Conservation (phyloP, 1,140 invertebrate species). For the Aphaenogaster floridana region DNA sequence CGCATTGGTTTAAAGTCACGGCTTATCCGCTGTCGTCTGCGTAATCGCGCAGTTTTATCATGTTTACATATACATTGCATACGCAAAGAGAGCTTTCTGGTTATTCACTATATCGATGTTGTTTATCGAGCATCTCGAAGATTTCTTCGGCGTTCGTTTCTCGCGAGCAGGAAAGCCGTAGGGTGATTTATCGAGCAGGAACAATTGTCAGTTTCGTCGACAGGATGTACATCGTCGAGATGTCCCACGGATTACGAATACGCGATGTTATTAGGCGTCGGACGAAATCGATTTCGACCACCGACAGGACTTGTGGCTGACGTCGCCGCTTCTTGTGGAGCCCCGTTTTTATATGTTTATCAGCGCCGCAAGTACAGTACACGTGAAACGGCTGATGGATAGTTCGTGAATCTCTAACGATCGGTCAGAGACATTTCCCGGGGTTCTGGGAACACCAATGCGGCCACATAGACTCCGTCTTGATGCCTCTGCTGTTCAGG, state of each 20-base stretch:
- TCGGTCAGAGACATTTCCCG: slow-evolving; percentile 89
- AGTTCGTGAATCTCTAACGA: slow-evolving; percentile 54
- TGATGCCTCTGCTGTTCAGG: slow-evolving; percentile 88
- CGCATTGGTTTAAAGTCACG: background rate
- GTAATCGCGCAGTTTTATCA: background rate
- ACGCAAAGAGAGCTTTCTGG: slow-evolving; percentile 14
- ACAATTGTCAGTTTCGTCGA: slow-evolving; percentile 48
- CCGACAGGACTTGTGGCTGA: background rate
- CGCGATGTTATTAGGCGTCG: slow-evolving; percentile 2
- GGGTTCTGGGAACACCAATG: slow-evolving; percentile 92
- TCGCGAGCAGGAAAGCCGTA: background rate
- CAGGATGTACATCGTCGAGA: background rate
- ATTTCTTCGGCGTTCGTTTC: background rate
- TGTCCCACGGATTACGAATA: slow-evolving; percentile 14
- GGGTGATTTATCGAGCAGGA: slow-evolving; percentile 25
- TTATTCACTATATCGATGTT: background rate
- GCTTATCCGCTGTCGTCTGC: background rate
- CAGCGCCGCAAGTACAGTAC: slow-evolving; percentile 34
- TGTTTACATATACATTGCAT: background rate
- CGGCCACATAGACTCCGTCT: slow-evolving; percentile 91
- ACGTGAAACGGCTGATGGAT: slow-evolving; percentile 37
- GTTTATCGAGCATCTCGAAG: background rate
- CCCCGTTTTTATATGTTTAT: slow-evolving; percentile 19
- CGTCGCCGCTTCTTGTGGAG: slow-evolving; percentile 16
- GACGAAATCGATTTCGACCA: slow-evolving; percentile 26